These are phyloP conservation scores for Chaetoderma sp. DNA, from an alignment of 2,888 invertebrate genomes.

Conservation along the genomic window DNA sequence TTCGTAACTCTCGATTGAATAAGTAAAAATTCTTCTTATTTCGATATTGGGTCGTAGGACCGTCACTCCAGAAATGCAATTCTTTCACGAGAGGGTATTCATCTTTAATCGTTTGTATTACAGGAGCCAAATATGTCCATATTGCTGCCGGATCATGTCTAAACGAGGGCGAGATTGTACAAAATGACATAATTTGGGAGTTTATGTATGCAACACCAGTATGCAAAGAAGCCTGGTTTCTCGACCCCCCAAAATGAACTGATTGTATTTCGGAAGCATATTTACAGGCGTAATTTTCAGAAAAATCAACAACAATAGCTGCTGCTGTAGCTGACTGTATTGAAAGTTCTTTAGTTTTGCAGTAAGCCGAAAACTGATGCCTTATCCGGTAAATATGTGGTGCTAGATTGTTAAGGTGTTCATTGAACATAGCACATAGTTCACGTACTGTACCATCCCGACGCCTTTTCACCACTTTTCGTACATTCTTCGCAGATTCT, in stretches of 20 bases:
- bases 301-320: slow-evolving; percentile 62
- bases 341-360: no score
- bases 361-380: no score
- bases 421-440: no score
- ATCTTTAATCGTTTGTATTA: slow-evolving; percentile 29
- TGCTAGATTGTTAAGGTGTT: no score
- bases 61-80: slow-evolving; percentile 42
- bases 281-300: slow-evolving; percentile 60
- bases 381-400: no score
- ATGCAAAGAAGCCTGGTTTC: slow-evolving; percentile 4
- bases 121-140: slow-evolving; percentile 65
- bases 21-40: slow-evolving; percentile 67
- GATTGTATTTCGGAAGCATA: slow-evolving; percentile 60
- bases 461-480: no score
- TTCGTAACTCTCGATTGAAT: slow-evolving; percentile 25
- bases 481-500: no score
- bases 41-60: slow-evolving; percentile 62
- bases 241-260: slow-evolving; percentile 41
- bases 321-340: no score
- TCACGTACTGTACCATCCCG: no score
- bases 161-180: slow-evolving; percentile 56
- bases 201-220: slow-evolving; percentile 5
- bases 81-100: slow-evolving; percentile 23
- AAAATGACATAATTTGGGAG: slow-evolving; percentile 35
- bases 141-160: slow-evolving; percentile 65